Percentiles rank a stretch among this genome's conserved stretches.
These are phyloP conservation scores for Celastrina argiolus DNA, from an alignment of 2,888 invertebrate genomes.

Conservation along the genomic window DNA sequence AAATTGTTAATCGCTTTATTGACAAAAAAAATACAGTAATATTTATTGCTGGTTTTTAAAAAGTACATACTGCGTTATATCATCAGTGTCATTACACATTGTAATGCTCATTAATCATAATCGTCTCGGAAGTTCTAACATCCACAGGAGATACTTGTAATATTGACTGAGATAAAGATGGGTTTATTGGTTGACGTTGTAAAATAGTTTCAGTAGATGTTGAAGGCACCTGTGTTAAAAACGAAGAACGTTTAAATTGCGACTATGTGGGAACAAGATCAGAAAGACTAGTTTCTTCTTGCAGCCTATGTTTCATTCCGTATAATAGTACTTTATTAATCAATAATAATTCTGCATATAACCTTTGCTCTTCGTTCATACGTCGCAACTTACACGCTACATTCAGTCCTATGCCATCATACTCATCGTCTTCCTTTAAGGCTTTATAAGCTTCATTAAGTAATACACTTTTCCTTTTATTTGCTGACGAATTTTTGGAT, in stretches of 20 bases:
- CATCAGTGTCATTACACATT: conserved; percentile 12
- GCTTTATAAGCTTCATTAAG: conserved; percentile 13
- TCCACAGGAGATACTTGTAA: conserved; percentile 11
- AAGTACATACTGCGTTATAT: conserved; percentile 1
- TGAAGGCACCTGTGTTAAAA: conserved; percentile 5
- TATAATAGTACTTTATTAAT: too few relatives aligned
- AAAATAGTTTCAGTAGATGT: conserved; percentile 14
- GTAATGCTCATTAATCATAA: conserved; percentile 5
- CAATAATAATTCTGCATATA: background rate
- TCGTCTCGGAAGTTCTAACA: conserved; percentile 9
- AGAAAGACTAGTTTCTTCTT: too few relatives aligned
- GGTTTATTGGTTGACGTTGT: background rate
- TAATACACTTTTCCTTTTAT: conserved; percentile 15
- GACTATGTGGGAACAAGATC: background rate
- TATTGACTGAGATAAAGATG: background rate
- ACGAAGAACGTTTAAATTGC: background rate
- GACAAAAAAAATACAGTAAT: conserved; percentile 5
- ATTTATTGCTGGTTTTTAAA: conserved; percentile 12
- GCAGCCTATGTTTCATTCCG: too few relatives aligned
- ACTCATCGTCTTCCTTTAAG: conserved; percentile 14
- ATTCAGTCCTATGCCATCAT: conserved; percentile 16
- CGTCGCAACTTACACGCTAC: conserved; percentile 14
- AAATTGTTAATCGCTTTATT: background rate
- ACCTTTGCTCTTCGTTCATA: conserved; percentile 14
- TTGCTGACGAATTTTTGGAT: conserved; percentile 15